Evolutionary conservation across 1,140 invertebrate genomes (phyloP), one percentile per base, ranked within the genome.

Genomic region (Hyposmocoma kahamanoa): DNA sequence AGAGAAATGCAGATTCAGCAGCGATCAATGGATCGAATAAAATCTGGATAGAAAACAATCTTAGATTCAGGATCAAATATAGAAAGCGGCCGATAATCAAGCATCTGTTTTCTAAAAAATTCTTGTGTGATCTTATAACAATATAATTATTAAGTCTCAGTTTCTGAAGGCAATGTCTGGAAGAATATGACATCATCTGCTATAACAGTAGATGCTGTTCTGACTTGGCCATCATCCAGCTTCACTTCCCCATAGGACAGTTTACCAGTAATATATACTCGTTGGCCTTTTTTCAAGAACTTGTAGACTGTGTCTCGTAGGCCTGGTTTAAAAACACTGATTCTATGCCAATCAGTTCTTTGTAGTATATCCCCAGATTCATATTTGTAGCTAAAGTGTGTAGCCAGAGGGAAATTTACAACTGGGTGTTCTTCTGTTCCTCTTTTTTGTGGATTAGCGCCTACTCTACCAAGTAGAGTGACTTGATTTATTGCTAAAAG

Each of bases 181-280:
- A 97, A 94, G 78, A 96, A 96, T 74, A 96, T 92, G 8, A 97
- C 87, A 72, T 97, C 95, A 71, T 96, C 94, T 17, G 94, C 96
- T 62, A 96, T 91, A 46, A 98, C 90, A 21, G 94, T 91, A 5
- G 94, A 94, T 24, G 92, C 92, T 3, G 88, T 75, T 72, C 89
- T 90, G 22, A 90, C 66, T 62, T 89, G 89, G n/a, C 95, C 95
- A 62, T 91, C 88, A 54, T 93, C 90, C 60, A 94, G 91, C 73
- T 92, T 95, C 3, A 95, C 89, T 88, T 97, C 95, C 22, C 95
- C 94, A 81, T 98, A 97, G 19, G 91, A 91, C 28, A 98, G 79
- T 73, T 91, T 90, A 22, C 96, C 96, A 56, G 91, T 92, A 0
- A 98, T 90, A 80, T 96, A 90, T 0, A 96, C 90, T 59, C 96